Evolutionary conservation across 2,113 vertebrate genomes (phyloP), one percentile per base, ranked within the genome.

Genomic region (Pimephales promelas): DNA sequence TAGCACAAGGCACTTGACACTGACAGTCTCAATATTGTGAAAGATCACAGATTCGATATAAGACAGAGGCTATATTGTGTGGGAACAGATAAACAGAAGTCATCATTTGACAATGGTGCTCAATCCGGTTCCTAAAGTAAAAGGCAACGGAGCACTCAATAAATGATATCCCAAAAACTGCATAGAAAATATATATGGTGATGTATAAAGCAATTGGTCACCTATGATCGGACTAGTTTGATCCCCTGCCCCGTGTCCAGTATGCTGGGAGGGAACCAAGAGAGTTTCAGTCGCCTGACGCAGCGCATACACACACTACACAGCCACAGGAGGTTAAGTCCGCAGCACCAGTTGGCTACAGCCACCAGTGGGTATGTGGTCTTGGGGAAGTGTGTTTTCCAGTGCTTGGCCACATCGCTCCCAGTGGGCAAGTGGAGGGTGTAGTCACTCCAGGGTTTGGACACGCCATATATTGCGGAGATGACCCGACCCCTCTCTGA

Each of bases 221-320:
- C 87, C 92, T 96, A 99, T 5, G 98, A 98, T 90, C 94, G 95
- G 72, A 99, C 96, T 1, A 99, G 96, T 92, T 99, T 99, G 89
- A 99, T 97, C 11, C 98, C 98, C 86, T 97, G 97, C 34, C 98
- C 98, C 0, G 97, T 99, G 92, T 99, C 98, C 91, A 99, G 93
- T 82, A 98, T 93, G 10, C 95, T 92, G 22, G 98, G 98, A 71
- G 97, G 97, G 92, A 99, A 99, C 97, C 97, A 99, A 76, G 94
- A 94, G 84, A 99, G 94, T 91, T 98, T 99, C 84, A 97, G 92
- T 89, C 98, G 95, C 91, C 96, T 94, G 91, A 98, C 94, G 90
- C 98, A 99, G 87, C 95, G 96, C 81, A 98, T 95, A 87, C 95
- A 99, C 0, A 92, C 84, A 86, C 96, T 92, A 79, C 98, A 99